phyloP scores from a whole-genome alignment of 2,797 vertebrate genomes.

The Coranthus polyacanthus region DNA sequence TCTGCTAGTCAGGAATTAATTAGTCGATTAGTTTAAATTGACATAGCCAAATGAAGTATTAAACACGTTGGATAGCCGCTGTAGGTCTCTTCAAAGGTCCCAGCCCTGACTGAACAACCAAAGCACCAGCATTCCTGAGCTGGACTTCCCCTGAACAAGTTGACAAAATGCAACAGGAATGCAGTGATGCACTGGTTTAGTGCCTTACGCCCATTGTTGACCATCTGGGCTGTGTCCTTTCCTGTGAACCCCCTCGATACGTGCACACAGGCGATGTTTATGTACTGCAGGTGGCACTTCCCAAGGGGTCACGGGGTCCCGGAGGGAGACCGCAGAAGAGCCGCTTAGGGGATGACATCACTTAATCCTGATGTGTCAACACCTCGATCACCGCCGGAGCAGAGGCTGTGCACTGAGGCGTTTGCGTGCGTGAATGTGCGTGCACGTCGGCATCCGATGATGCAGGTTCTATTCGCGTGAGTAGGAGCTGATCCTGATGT shows the following conservation, averaged over 20 bases:
- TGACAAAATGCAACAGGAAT: slow-evolving; percentile 70
- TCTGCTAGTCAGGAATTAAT: not conserved
- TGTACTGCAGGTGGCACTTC: slow-evolving; percentile 78
- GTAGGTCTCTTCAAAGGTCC: slow-evolving; percentile 18
- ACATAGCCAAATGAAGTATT: not conserved
- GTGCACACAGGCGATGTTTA: slow-evolving; percentile 52
- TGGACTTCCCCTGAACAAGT: slow-evolving; percentile 56
- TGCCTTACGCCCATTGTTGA: slow-evolving; percentile 45
- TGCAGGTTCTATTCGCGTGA: not conserved
- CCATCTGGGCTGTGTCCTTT: slow-evolving; percentile 62
- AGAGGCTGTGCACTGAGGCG: slow-evolving; percentile 6
- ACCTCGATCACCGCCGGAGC: slow-evolving; percentile 50
- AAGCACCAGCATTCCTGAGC: slow-evolving; percentile 41
- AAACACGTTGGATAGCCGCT: not conserved
- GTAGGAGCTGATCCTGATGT: slow-evolving; percentile 66
- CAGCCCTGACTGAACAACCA: slow-evolving; percentile 9
- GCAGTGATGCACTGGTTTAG: slow-evolving; percentile 40
- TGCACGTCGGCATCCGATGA: not conserved
- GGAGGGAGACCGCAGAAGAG: slow-evolving; percentile 62
- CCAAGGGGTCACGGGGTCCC: slow-evolving; percentile 66
- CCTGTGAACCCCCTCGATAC: slow-evolving; percentile 45
- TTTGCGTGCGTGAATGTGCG: slow-evolving; percentile 8
- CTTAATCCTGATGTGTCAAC: slow-evolving; percentile 61
- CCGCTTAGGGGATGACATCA: slow-evolving; percentile 78
- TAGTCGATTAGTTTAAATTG: not conserved